Base-by-base conservation (phyloP, 2,797 vertebrate genomes). In the Xiphorhynchus erythropygius region DNA sequence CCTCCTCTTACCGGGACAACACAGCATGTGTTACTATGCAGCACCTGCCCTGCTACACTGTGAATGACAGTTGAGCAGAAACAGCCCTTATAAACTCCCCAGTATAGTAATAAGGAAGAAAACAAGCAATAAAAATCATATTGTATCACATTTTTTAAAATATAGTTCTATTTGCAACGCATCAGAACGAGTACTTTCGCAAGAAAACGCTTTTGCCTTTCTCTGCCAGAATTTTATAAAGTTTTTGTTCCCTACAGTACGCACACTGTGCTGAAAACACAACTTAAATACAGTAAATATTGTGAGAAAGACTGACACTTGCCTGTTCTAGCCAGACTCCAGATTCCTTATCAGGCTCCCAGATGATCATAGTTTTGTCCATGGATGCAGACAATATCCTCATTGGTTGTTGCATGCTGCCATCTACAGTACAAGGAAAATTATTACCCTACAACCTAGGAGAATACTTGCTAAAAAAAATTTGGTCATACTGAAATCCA, bases 361-460 rank as follows among this genome's bases (percentile, higher is more conserved):
- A 99, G 42, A 99, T 96, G 94, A 99, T 99, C 98, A 99, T 99
- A 60, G 99, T 99, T 98, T 99, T 99, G 98, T 99, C 99, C 99
- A 99, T 99, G 62, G 99, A 99, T 10, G 98, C 99, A 68, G 99
- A 99, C 27, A 99, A 97, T 73, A 99, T 95, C 90, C 97, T 98
- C 96, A 99, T 97, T 77, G 98, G 98, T 94, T 99, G 99, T 90
- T 98, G 98, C 89, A 98, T 94, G 92, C 98, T 96, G 52, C 98
- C 98, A 95, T 97, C 99, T 99, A 97, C 90, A 96, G 97, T 65
- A 95, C 70, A 95, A 94, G 52, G 28, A 76, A 84, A 77, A 86
- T 8, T 4, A 92, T 91, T 86, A 96, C 25, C 56, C 44, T 83
- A 69, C 10, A 79, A 85, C 8, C 35, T 16, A 19, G 8, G 13